Conservation (phyloP, 2,113 vertebrate genomes). For the Motacilla alba region DNA sequence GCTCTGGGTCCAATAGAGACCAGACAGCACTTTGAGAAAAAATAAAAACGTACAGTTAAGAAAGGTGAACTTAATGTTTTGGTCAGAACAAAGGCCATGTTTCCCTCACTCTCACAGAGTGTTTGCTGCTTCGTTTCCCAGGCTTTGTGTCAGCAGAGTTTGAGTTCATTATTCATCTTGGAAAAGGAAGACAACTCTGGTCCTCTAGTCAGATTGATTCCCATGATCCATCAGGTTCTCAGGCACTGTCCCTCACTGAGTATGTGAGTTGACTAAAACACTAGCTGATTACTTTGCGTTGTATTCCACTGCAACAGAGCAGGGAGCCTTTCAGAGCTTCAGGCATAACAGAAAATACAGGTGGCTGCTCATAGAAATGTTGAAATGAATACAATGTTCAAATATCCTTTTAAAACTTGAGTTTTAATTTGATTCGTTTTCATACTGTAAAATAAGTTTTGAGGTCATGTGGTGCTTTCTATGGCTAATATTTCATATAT, state of each 20-base stretch:
- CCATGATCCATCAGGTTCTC: neutral
- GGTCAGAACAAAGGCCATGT: neutral
- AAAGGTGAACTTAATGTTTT: neutral
- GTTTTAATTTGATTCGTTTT: neutral
- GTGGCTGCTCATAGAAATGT: neutral
- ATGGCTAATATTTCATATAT: neutral
- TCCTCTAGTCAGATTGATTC: neutral
- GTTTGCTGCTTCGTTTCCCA: neutral
- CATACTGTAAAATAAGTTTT: neutral
- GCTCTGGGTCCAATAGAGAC: neutral
- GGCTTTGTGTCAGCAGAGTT: neutral
- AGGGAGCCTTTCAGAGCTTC: neutral
- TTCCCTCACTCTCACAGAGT: neutral
- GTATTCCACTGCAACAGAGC: neutral
- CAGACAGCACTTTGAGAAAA: neutral
- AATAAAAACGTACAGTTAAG: neutral
- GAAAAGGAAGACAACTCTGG: neutral
- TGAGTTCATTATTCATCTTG: neutral
- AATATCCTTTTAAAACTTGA: neutral
- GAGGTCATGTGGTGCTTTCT: neutral
- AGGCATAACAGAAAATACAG: neutral
- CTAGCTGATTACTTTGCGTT: neutral
- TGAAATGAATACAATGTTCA: neutral
- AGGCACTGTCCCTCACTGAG: neutral
- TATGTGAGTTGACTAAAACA: neutral